Evolutionary conservation across 2,113 vertebrate genomes (phyloP), one percentile per base, ranked within the genome.

Genomic region (Varanus salvator): DNA sequence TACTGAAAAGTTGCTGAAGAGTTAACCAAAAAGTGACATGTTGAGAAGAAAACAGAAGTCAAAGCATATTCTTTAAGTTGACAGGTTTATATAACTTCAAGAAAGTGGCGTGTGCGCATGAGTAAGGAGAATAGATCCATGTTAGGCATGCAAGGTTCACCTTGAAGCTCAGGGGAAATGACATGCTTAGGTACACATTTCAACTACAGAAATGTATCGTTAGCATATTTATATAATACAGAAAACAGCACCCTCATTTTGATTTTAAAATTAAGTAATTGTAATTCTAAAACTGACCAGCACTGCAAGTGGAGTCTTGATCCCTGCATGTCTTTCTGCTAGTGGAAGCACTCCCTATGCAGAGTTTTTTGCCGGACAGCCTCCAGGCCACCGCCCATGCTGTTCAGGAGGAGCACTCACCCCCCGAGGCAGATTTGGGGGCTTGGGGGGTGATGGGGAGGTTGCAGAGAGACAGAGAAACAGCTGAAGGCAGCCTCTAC

Each of bases 1-100:
- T 44, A 0, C 57, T 48, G 75, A 74, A 87, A 80, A 95, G 75
- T 85, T 87, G 84, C 81, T 92, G 90, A 0, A 12, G 54, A 93
- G 93, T 85, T 76, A 88, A 84, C 88, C 8, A 48, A 88, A 74
- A 68, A 86, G 57, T 86, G 75, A 34, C 1, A 89, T 25, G 7
- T 80, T 44, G 27, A 64, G 12, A 25, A 34, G 84, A 74, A 11
- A 8, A 31, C 64, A 1, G 34, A 52, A 86, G 34, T 74, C 52
- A 50, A 81, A 14, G 17, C 9, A 80, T 9, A 80, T 2, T 34
- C 15, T 64, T n/a, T 23, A 86, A 48, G 25, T 71, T 44, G 38
- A 4, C 0, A 0, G 15, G 89, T 48, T 89, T 0, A 7, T 48
- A 76, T 57, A 23, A 3, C 4, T 4, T 6, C 9, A 48, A 75